A percentile compares a stretch with the other conserved stretches of the same genome.
Evolutionary conservation across 2,888 invertebrate species (phyloP).

Genomic region (Odontomyia ornata): DNA sequence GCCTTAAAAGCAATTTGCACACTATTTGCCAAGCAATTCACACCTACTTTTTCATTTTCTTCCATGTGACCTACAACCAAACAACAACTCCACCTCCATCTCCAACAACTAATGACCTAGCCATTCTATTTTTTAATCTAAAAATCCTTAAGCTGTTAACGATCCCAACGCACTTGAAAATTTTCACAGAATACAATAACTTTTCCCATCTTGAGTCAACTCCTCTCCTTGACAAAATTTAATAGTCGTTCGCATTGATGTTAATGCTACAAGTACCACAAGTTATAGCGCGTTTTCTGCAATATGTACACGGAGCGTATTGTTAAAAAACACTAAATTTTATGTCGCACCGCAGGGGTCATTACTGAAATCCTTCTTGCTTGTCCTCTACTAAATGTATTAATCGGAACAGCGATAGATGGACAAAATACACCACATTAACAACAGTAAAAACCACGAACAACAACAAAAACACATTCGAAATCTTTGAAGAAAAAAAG

Average conservation of each 20-base stretch:
- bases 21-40: too few relatives aligned
- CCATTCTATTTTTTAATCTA: conserved; percentile 8
- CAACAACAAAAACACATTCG: conserved; percentile 4
- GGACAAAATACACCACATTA: background rate
- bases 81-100: too few relatives aligned
- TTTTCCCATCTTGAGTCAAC: background rate
- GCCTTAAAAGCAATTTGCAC: too few relatives aligned
- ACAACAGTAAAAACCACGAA: background rate
- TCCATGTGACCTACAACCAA: too few relatives aligned
- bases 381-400: conserved; percentile 1
- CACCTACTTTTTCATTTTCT: too few relatives aligned
- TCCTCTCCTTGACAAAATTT: background rate
- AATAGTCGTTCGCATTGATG: background rate
- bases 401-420: conserved; percentile 20
- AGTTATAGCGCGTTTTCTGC: background rate
- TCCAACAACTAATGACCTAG: background rate
- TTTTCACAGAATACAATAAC: background rate
- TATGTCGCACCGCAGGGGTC: conserved; percentile 37
- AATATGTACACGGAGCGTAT: background rate
- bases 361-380: conserved; percentile 15
- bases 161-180: background rate
- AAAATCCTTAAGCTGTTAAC: background rate
- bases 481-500: background rate
- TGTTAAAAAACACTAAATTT: conserved; percentile 28
- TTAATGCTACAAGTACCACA: background rate